These are phyloP conservation scores for Aricia artaxerxes DNA, from an alignment of 2,888 invertebrate species.

Conservation along the genomic window DNA sequence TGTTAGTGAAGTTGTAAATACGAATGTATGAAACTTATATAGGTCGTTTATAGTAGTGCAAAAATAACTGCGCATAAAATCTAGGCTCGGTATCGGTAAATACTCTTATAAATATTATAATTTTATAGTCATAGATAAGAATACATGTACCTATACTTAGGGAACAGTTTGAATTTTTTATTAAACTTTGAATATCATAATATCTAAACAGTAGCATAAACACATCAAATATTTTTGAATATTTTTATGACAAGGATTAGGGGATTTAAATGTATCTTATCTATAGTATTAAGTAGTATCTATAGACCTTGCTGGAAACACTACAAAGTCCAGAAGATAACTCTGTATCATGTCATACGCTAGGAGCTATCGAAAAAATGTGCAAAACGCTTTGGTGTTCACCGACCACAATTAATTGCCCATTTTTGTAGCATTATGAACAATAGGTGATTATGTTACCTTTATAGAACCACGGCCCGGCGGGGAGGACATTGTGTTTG, in stretches of 20 bases:
- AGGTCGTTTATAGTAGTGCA: background rate
- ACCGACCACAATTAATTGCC: slow-evolving; percentile 54
- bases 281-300: background rate
- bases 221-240: background rate
- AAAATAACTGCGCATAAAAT: slow-evolving; percentile 8
- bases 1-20: background rate
- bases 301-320: background rate
- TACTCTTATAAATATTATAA: slow-evolving; percentile 39
- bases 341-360: slow-evolving; percentile 14
- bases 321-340: slow-evolving; percentile 31
- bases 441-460: slow-evolving; percentile 74
- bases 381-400: slow-evolving; percentile 37
- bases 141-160: slow-evolving; percentile 7
- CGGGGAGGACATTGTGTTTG: slow-evolving; percentile 71
- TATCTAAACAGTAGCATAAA: background rate
- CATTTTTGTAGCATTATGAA: slow-evolving; percentile 63
- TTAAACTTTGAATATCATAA: background rate
- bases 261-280: slow-evolving; percentile 12
- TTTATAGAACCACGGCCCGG: slow-evolving; percentile 68
- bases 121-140: slow-evolving; percentile 35
- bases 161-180: background rate
- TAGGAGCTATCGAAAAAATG: slow-evolving; percentile 35
- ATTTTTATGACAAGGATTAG: background rate
- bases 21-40: slow-evolving; percentile 19
- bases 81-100: slow-evolving; percentile 34